Evolutionary conservation across 2,797 vertebrate genomes (phyloP).

Genomic region (Melanotaenia parkinsoni): DNA sequence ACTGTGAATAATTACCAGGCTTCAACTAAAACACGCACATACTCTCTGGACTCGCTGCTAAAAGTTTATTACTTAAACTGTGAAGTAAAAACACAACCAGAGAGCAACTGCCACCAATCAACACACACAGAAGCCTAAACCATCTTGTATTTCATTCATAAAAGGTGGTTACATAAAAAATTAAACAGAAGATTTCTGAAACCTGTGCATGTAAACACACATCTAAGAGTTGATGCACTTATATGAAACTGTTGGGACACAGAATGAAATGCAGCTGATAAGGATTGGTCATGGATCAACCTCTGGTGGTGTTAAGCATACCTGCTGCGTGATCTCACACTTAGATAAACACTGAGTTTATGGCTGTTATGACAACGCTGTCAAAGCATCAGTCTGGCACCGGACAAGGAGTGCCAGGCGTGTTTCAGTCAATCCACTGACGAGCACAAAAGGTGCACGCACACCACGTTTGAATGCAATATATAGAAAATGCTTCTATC

Average conservation of each 20-base stretch:
- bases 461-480: not conserved
- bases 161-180: not conserved
- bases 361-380: conserved; percentile 38
- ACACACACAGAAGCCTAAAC: not conserved
- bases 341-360: conserved; percentile 16
- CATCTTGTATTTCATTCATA: not conserved
- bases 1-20: not conserved
- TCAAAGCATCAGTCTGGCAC: conserved; percentile 27
- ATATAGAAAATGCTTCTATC: not conserved
- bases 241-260: not conserved
- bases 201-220: not conserved
- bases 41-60: too few species aligned
- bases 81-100: too few species aligned
- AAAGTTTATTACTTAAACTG: not conserved
- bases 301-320: conserved; percentile 6
- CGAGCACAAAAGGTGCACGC: not conserved
- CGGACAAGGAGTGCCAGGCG: conserved; percentile 45
- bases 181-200: not conserved
- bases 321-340: conserved; percentile 41
- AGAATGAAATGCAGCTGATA: not conserved
- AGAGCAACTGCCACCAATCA: too few species aligned
- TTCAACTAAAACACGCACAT: not conserved
- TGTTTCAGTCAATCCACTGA: conserved; percentile 55
- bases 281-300: conserved; percentile 10
- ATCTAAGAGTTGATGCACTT: not conserved